Evolutionary conservation across 2,888 invertebrate genomes (phyloP), one percentile per base, ranked within the genome.

Genomic region (Trichogramma dendrolimi): DNA sequence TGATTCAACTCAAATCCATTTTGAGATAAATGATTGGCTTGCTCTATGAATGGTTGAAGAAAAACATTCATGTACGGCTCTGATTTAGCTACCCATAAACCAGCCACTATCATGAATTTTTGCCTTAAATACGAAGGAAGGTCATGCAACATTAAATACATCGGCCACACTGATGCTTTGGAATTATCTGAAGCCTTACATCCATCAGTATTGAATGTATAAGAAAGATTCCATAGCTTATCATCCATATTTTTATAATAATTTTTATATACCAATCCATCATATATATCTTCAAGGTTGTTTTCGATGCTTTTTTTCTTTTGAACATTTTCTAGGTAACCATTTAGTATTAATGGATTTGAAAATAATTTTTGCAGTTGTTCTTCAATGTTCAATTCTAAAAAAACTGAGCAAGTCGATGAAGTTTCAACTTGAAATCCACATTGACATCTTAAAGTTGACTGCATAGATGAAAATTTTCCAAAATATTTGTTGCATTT

Each of bases 41-140:
- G 61, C 1, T 67, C 53, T 4, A 67, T 53, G 47, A 65, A 58
- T n/a, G 63, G 58, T 50, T 63, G 8, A 10, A 69, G 10, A 57
- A 65, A 66, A 4, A 61, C 50, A 11, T n/a, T 63, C 63, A 68
- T 66, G 7, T 63, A 51, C 4, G 67, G 69, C 48, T 68, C 65
- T 3, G 1, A 14, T 11, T 64, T 49, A 46, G 62, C 51, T 8
- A 66, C 65, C 65, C 66, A 69, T 10, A 68, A 44, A 10, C 66
- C 68, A 10, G 61, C 10, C 10, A 69, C 44, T 6, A 67, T 11
- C 57, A 63, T 68, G 53, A 61, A 46, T 63, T 60, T 56, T 50
- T 60, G n/a, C 6, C 69, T 41, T 38, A 66, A 8, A 47, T 64
- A 57, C 5, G 58, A 57, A 6, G 67, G 68, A 6, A 69, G 55